Evolutionary conservation across 2,113 vertebrate genomes (phyloP).

Genomic region (Trogon surrucura): DNA sequence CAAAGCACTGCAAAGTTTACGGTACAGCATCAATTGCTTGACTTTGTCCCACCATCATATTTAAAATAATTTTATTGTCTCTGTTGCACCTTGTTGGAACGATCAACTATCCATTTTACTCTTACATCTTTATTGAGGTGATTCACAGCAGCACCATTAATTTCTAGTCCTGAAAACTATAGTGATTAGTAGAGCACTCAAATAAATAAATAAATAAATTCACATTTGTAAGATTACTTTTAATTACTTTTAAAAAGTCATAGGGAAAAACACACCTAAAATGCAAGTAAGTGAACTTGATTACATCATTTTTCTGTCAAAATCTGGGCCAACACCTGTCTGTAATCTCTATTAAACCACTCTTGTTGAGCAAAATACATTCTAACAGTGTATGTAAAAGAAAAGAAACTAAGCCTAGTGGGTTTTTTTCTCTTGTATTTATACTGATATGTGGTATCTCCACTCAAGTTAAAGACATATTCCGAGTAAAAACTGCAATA

Average conservation of each 20-base stretch:
- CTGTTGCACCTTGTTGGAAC: background rate
- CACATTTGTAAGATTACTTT: no score
- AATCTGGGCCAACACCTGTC: fast-evolving
- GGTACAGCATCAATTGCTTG: background rate
- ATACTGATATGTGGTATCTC: background rate
- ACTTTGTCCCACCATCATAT: background rate
- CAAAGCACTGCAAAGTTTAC: background rate
- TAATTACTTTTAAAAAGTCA: background rate
- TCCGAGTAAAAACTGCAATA: background rate
- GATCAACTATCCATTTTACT: background rate
- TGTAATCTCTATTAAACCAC: background rate
- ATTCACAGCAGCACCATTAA: background rate
- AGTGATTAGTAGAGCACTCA: background rate
- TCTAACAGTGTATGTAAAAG: background rate
- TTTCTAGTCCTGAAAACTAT: background rate
- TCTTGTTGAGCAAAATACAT: background rate
- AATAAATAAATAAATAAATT: background rate
- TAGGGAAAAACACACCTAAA: background rate
- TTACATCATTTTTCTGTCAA: background rate
- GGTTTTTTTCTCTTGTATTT: background rate
- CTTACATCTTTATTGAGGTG: background rate
- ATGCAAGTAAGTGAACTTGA: fast-evolving
- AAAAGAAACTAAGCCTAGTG: background rate
- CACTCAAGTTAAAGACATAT: background rate
- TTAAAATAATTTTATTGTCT: background rate